These are phyloP conservation scores for Aporrectodea caliginosa DNA, from an alignment of 1,140 invertebrate species.

Conservation along the genomic window DNA sequence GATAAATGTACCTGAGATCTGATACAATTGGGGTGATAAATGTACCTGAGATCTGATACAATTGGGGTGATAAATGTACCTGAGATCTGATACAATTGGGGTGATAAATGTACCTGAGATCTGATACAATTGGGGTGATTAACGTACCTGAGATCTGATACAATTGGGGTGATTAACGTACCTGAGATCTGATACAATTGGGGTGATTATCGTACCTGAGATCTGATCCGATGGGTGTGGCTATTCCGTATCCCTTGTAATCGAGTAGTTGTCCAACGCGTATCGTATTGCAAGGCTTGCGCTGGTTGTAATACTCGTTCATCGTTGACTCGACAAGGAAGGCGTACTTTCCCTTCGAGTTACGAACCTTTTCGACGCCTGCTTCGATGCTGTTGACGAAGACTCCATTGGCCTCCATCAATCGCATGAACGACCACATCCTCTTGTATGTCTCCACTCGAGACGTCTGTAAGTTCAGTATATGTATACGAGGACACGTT, in stretches of 20 bases:
- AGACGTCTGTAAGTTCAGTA: background rate
- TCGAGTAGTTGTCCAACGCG: slow-evolving; percentile 78
- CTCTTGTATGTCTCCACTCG: slow-evolving; percentile 31
- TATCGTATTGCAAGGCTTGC: slow-evolving; percentile 81
- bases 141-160: no score
- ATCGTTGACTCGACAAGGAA: slow-evolving; percentile 52
- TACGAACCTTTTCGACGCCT: slow-evolving; percentile 70
- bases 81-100: no score
- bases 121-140: no score
- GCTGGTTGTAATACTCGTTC: slow-evolving; percentile 51
- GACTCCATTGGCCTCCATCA: slow-evolving; percentile 58
- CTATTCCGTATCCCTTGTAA: slow-evolving; percentile 89
- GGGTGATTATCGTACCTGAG: slow-evolving; percentile 73
- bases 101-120: no score
- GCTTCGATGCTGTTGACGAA: slow-evolving; percentile 39
- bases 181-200: no score
- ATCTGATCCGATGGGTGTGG: slow-evolving; percentile 81
- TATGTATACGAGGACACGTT: background rate
- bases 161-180: no score
- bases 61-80: no score
- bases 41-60: no score
- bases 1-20: no score
- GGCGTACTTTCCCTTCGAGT: slow-evolving; percentile 50
- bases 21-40: no score
- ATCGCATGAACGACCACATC: slow-evolving; percentile 62